Percentiles rank a stretch among this genome's conserved stretches.
Conservation (phyloP, 2,888 invertebrate genomes). For the Zygogramma bicolorata region DNA sequence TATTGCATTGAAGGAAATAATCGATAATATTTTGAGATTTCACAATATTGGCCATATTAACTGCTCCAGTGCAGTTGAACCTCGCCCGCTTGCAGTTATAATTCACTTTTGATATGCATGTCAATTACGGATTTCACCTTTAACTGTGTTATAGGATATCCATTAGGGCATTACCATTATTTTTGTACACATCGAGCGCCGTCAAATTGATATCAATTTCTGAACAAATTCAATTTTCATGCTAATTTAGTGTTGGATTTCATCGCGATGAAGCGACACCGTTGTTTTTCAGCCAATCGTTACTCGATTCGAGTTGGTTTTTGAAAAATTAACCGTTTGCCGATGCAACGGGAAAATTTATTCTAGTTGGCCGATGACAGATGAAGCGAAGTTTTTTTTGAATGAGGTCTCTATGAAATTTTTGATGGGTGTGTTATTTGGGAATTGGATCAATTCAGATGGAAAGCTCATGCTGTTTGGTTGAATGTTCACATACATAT, state of each 20-base stretch:
- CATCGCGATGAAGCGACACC: conserved; percentile 4
- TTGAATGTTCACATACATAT: too few species aligned
- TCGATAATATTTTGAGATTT: too few species aligned
- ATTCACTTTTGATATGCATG: conserved; percentile 53
- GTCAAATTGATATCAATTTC: conserved; percentile 41
- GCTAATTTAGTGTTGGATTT: conserved; percentile 31
- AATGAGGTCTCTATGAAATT: too few species aligned
- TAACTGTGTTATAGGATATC: conserved; percentile 48
- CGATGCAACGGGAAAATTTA: neutral
- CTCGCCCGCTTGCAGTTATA: conserved; percentile 33
- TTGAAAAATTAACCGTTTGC: neutral
- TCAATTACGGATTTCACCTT: conserved; percentile 52
- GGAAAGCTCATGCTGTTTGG: too few species aligned
- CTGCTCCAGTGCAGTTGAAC: conserved; percentile 25
- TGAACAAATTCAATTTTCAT: conserved; percentile 39
- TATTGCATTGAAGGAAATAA: too few species aligned
- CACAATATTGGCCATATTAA: too few species aligned
- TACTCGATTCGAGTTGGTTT: neutral
- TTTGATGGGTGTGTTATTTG: too few species aligned
- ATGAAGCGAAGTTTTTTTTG: too few species aligned
- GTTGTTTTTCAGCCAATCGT: neutral
- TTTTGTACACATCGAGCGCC: conserved; percentile 37
- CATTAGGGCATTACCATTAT: conserved; percentile 44
- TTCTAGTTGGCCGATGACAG: neutral
- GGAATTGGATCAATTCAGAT: too few species aligned